Base-by-base conservation (phyloP, 2,888 invertebrate genomes). In the Ophion ventricosus region DNA sequence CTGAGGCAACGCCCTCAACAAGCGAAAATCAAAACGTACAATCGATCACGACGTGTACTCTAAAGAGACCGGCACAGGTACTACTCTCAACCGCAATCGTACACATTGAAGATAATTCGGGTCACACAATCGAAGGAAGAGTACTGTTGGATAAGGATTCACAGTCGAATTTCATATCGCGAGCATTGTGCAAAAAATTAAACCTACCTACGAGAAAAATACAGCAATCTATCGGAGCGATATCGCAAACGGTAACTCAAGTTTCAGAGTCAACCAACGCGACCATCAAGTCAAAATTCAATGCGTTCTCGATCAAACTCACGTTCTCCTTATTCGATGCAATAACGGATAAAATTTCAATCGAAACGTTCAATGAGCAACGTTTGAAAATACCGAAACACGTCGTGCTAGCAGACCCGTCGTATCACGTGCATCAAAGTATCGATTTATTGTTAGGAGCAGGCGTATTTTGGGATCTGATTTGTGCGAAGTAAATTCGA, bases 361-460 rank as follows among this genome's bases (percentile, higher is more conserved):
- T 72, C 40, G 40, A 35, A 8, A 75, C 63, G 0, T 82, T 82
- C 29, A 29, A 82, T 14, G 25, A 67, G 1, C 8, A 59, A 35
- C 54, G 61, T 4, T 14, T 80, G 20, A 43, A 77, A 66, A 78
- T 80, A 11, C 72, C 59, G 4, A 49, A 64, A 4, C 25, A 81
- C 49, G 73, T 80, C 0, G 26, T 77, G n/a, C 49, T 84, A 0
- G 84, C 73, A 2, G 74, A 84, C 26, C 61, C 80, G 1, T 4
- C 0, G 1, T 81, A 67, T 43, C 73, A 84, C 26, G 23, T 77
- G n/a, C 80, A 67, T 25, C 72, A 73, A 54, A 25, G 11, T 11
- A 77, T 81, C 20, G 79, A 80, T 29, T 0, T 76, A 8, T 61
- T 84, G 26, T 20, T 76, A 29, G 80, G 80, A 73, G 80, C 73